Percentiles rank a stretch among this genome's conserved stretches.
Conservation (phyloP, 1,140 invertebrate species). For the Galleria mellonella region DNA sequence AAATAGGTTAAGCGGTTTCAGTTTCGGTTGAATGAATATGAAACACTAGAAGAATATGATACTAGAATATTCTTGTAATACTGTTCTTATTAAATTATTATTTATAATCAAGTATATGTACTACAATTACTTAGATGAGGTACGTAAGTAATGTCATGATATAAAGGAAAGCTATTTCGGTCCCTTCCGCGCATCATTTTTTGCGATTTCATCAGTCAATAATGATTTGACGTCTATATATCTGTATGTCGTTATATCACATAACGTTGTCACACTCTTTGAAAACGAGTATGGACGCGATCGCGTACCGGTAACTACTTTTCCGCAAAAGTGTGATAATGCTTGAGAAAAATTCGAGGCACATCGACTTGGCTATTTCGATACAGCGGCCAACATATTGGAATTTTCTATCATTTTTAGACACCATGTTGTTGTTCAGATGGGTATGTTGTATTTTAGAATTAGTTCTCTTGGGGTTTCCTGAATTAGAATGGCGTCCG, state of each 20-base stretch:
- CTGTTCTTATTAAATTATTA: too few species aligned
- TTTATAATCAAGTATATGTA: conserved; percentile 16
- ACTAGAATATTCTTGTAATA: too few species aligned
- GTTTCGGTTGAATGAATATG: too few species aligned
- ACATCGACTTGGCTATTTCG: conserved; percentile 37
- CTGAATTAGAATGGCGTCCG: too few species aligned
- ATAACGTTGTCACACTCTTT: neutral
- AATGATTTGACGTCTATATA: conserved; percentile 39
- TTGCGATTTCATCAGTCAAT: conserved; percentile 47
- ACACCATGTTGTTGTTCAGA: too few species aligned
- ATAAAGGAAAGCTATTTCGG: conserved; percentile 27
- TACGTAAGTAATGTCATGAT: conserved; percentile 8
- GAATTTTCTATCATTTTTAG: conserved; percentile 24
- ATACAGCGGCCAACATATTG: conserved; percentile 36
- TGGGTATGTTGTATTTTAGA: too few species aligned
- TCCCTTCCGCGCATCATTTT: conserved; percentile 16
- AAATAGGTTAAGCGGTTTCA: too few species aligned
- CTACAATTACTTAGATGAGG: conserved; percentile 15
- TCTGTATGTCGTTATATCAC: conserved; percentile 9
- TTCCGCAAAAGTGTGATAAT: conserved; percentile 56
- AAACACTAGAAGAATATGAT: too few species aligned
- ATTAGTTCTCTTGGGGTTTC: too few species aligned
- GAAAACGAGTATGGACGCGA: conserved; percentile 45
- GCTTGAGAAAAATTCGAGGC: conserved; percentile 49
- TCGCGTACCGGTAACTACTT: conserved; percentile 66